These are phyloP conservation scores for Zaprionus africanus DNA, from an alignment of 1,140 invertebrate genomes.

Conservation along the genomic window DNA sequence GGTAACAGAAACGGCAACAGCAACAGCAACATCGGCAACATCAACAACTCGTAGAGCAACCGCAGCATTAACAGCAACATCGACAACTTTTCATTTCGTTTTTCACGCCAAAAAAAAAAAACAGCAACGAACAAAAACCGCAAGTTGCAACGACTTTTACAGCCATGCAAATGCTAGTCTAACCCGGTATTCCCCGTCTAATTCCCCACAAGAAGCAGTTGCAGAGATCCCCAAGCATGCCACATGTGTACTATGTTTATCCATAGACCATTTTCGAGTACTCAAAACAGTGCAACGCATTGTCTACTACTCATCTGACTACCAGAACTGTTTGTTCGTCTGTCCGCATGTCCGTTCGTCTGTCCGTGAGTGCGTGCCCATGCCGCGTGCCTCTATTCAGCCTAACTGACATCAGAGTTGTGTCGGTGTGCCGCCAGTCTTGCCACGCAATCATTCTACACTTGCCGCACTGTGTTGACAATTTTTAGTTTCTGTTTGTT, in stretches of 20 bases:
- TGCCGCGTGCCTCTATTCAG: background rate
- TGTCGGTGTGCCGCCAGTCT: background rate
- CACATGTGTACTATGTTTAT: background rate
- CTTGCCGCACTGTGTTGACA: conserved; percentile 68
- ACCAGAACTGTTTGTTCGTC: background rate
- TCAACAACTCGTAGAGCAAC: conserved; percentile 12
- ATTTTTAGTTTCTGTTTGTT: conserved; percentile 47
- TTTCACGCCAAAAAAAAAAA: conserved; percentile 70
- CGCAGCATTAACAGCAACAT: conserved; percentile 43
- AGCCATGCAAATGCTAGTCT: conserved; percentile 17
- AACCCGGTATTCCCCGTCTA: background rate
- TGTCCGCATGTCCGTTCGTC: background rate
- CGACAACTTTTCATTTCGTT: conserved; percentile 80
- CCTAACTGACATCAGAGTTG: background rate
- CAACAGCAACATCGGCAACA: conserved; percentile 50
- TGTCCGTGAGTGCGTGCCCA: background rate
- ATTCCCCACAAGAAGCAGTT: background rate
- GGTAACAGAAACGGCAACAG: conserved; percentile 27
- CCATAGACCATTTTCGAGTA: conserved; percentile 3
- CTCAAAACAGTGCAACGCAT: background rate
- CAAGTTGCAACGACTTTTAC: conserved; percentile 47
- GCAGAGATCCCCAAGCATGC: background rate
- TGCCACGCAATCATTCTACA: conserved; percentile 3
- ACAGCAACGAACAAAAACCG: conserved; percentile 49
- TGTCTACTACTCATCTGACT: background rate